These are phyloP conservation scores for Gambusia yucatana DNA, from an alignment of 2,797 vertebrate genomes.

Conservation along the genomic window DNA sequence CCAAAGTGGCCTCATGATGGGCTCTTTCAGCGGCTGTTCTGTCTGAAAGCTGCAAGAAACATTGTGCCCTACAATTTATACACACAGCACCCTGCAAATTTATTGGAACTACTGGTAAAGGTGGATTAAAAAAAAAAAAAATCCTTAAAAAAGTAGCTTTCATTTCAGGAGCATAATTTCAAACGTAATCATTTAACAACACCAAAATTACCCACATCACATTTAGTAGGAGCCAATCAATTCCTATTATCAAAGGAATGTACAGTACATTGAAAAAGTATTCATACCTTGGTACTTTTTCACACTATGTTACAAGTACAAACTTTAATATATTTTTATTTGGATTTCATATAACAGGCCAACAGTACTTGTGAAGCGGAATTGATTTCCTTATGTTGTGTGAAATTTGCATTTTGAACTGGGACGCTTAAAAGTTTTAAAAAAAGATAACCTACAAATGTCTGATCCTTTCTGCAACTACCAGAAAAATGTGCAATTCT, in stretches of 20 bases:
- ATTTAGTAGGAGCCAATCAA: neutral
- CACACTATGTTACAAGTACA: neutral
- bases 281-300: neutral
- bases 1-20: slow-evolving; percentile 74
- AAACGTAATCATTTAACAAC: neutral
- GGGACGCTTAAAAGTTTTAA: too few species aligned
- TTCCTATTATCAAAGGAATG: neutral
- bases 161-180: neutral
- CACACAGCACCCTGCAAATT: neutral
- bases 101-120: neutral
- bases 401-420: neutral
- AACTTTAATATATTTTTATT: neutral
- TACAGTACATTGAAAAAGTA: neutral
- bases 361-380: neutral
- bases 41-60: slow-evolving; percentile 75
- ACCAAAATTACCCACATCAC: neutral
- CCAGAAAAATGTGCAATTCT: too few species aligned
- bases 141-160: neutral
- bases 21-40: slow-evolving; percentile 76
- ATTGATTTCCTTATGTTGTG: neutral
- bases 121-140: neutral
- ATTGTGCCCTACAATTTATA: slow-evolving; percentile 46
- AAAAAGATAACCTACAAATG: too few species aligned
- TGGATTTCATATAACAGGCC: neutral
- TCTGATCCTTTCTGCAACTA: too few species aligned